Base-by-base conservation (phyloP, 2,888 invertebrate genomes). In the Microdon myrmicae region DNA sequence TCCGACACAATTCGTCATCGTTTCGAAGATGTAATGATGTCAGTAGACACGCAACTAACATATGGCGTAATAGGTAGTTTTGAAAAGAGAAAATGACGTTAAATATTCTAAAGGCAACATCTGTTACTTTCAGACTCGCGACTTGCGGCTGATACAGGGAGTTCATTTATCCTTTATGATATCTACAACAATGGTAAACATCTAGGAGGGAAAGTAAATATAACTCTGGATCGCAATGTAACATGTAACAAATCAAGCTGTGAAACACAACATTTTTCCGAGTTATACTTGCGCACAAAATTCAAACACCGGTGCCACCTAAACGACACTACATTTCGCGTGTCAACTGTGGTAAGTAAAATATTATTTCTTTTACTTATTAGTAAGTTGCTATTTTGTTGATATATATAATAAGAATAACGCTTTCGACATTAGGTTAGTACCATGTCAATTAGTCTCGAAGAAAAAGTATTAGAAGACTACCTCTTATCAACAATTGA, bases 141-240 rank as follows among this genome's bases (percentile, higher is more conserved):
- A n/a, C n/a, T n/a, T n/a, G n/a, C n/a, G n/a, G 20, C 41, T 13
- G 8, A 3, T 2, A 17, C 32, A 0, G 14, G 34, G 3, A 17
- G 34, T 0, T 10, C 48, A 1, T 75, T 68, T 17, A 54, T 67
- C 0, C 53, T 73, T 6, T 75, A 73, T 32, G 80, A 80, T 69
- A 71, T 78, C 5, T 80, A 78, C 49, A 78, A 79, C 29, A 75
- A 74, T 25, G 80, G 80, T 1, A 72, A 71, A 22, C 68, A 69
- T 19, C 41, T 75, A 37, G 79, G 79, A 8, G 79, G 78, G 0
- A 53, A 68, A 16, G 55, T 80, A 0, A 79, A 79, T 51, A 68
- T 78, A 16, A 78, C 77, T 1, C 28, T 71, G 1, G 74, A 78
- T 55, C 72, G 70, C 51, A 69, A 68, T 49, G 19, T 76, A 1